A percentile compares a stretch with the other conserved stretches of the same genome.
Conservation (phyloP, 2,113 vertebrate genomes). For the Bolborhynchus lineola region DNA sequence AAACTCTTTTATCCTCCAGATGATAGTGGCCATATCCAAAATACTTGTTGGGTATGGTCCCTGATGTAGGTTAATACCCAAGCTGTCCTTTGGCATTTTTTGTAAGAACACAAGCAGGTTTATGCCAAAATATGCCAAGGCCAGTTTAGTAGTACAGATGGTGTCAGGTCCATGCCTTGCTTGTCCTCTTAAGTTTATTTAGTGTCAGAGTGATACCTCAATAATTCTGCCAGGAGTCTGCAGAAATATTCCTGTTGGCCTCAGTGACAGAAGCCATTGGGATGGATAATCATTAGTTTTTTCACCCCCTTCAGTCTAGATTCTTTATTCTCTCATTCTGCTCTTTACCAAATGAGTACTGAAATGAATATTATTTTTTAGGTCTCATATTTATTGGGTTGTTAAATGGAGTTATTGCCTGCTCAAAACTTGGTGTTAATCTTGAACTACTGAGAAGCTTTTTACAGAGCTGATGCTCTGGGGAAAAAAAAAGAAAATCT, state of each 20-base stretch:
- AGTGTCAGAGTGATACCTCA: background rate
- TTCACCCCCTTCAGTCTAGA: background rate
- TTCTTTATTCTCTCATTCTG: background rate
- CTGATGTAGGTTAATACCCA: background rate
- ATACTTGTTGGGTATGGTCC: background rate
- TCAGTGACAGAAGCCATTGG: background rate
- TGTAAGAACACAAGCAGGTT: background rate
- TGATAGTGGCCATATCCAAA: background rate
- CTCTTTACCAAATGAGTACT: background rate
- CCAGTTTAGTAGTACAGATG: background rate
- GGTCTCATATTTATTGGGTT: background rate
- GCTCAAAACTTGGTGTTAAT: background rate
- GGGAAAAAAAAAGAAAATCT: no score
- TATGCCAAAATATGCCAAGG: background rate
- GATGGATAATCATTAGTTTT: background rate
- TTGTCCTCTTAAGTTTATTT: background rate
- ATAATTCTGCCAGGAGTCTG: background rate
- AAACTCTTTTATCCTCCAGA: background rate
- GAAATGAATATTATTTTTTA: background rate
- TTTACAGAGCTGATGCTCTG: background rate
- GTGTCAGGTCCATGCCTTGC: background rate
- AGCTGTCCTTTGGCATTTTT: background rate
- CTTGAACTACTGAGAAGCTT: background rate
- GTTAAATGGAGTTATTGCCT: background rate
- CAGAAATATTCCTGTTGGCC: background rate